Conservation (phyloP, 1,140 invertebrate genomes). For the Brachionus calyciflorus region DNA sequence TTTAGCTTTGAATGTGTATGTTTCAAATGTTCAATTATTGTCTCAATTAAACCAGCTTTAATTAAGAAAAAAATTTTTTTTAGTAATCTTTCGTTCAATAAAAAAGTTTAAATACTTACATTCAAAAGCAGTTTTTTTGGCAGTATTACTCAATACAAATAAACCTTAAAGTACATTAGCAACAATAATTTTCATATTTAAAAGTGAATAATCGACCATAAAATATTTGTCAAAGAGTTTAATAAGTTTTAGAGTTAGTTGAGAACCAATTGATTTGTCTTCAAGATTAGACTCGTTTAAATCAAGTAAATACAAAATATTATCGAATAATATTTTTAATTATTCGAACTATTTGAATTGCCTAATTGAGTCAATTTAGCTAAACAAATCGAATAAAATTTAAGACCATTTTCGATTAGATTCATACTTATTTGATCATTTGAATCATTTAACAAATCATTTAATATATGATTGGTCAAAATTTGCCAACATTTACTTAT, state of each 20-base stretch:
- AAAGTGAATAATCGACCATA: background rate
- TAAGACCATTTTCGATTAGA: constrained; percentile 4
- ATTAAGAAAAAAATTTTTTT: constrained; percentile 46
- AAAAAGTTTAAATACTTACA: background rate
- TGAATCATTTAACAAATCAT: constrained; percentile 18
- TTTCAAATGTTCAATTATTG: constrained; percentile 53
- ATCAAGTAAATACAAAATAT: constrained; percentile 29
- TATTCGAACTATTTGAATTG: constrained; percentile 29
- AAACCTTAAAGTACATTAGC: background rate
- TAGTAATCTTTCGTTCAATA: too few relatives aligned
- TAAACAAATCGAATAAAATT: constrained; percentile 29
- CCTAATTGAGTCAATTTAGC: constrained; percentile 23
- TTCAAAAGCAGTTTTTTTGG: constrained; percentile 16
- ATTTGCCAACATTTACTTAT: constrained; percentile 34
- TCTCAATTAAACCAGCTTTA: constrained; percentile 55
- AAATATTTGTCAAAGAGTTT: constrained; percentile 37
- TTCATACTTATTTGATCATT: background rate
- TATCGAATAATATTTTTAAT: constrained; percentile 42
- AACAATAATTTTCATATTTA: background rate
- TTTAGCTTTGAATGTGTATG: constrained; percentile 54
- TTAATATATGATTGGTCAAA: too few relatives aligned
- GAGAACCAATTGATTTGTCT: background rate
- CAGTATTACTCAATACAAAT: constrained; percentile 28
- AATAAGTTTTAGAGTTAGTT: background rate
- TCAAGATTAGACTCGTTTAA: too few relatives aligned